Percentiles rank a stretch among this genome's conserved stretches.
Conservation (phyloP, 2,113 vertebrate genomes). For the Talpa occidentalis region DNA sequence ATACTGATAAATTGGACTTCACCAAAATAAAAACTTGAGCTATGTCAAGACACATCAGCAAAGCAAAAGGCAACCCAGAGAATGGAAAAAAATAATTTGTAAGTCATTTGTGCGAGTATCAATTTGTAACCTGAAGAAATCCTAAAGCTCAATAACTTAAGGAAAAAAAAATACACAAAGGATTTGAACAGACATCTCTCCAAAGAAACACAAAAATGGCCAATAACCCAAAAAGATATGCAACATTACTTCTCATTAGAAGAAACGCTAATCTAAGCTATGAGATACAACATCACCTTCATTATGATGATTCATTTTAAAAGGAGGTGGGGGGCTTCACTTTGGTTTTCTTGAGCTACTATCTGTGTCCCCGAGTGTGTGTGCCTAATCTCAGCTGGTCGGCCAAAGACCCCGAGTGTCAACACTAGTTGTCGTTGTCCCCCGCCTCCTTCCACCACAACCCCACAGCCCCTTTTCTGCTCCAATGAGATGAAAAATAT, state of each 20-base stretch:
- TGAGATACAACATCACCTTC: background rate
- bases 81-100: background rate
- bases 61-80: background rate
- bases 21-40: background rate
- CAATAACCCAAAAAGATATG: background rate
- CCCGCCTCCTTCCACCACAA: too few relatives aligned
- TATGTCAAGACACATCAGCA: background rate
- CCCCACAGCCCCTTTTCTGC: too few relatives aligned
- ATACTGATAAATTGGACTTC: background rate
- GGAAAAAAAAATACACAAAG: background rate
- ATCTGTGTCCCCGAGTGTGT: background rate
- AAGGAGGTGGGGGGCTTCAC: too few relatives aligned
- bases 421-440: too few relatives aligned
- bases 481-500: too few relatives aligned
- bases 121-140: background rate
- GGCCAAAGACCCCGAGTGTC: too few relatives aligned
- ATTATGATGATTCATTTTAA: background rate
- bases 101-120: background rate
- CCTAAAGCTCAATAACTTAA: background rate
- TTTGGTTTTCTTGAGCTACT: background rate
- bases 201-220: background rate
- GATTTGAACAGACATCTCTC: background rate
- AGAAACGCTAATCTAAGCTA: conserved; percentile 19
- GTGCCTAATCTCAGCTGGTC: too few relatives aligned
- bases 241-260: background rate